A percentile compares a stretch with the other conserved stretches of the same genome.
Conservation (phyloP, 2,113 vertebrate genomes). For the Hemichromis elongatus region DNA sequence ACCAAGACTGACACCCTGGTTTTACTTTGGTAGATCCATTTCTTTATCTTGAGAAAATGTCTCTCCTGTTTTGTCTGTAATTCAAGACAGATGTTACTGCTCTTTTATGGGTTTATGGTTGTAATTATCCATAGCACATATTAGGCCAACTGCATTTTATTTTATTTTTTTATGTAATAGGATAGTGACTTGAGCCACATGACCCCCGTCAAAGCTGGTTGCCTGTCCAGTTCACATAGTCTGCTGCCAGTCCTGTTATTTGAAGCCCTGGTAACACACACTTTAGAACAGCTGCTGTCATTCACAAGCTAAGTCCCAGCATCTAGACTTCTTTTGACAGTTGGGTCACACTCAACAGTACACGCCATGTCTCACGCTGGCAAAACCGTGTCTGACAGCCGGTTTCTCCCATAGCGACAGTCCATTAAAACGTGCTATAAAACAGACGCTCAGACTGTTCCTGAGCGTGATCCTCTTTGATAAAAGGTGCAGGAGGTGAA, state of each 20-base stretch:
- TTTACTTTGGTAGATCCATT: background rate
- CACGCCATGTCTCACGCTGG: background rate
- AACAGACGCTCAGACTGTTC: slow-evolving; percentile 29
- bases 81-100: background rate
- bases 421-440: background rate
- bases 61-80: background rate
- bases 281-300: background rate
- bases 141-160: background rate
- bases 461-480: slow-evolving; percentile 10
- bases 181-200: background rate
- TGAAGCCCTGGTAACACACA: background rate
- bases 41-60: background rate
- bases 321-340: background rate
- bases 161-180: background rate
- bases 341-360: background rate
- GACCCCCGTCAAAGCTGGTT: background rate
- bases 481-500: slow-evolving; percentile 40
- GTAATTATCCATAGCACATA: background rate
- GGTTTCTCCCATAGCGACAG: background rate
- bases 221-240: background rate
- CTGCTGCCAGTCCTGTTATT: background rate
- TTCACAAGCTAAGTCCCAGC: background rate
- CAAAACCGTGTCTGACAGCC: background rate
- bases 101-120: background rate
- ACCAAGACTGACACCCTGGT: background rate